Evolutionary conservation across 2,888 invertebrate species (phyloP).

Genomic region (Noctua janthe): DNA sequence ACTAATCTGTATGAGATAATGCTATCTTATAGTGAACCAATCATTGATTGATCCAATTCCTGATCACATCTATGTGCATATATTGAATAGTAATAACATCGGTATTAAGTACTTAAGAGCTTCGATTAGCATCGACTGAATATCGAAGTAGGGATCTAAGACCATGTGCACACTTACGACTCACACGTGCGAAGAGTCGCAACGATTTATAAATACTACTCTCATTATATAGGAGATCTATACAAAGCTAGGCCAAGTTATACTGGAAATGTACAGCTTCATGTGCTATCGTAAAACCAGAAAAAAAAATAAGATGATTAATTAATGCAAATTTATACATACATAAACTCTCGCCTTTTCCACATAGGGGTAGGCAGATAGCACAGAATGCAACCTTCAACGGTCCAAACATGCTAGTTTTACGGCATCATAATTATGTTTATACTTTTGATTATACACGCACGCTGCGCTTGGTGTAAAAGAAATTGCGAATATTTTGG

Average conservation of each 20-base stretch:
- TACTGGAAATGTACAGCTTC: too few species aligned
- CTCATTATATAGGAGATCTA: too few species aligned
- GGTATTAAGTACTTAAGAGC: constrained; percentile 37
- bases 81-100: constrained; percentile 47
- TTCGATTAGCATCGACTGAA: constrained; percentile 48
- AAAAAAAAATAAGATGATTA: not conserved
- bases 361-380: not conserved
- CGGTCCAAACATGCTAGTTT: not conserved
- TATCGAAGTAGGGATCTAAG: constrained; percentile 41
- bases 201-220: not conserved
- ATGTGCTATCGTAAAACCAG: too few species aligned
- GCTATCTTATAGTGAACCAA: constrained; percentile 41
- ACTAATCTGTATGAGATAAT: constrained; percentile 30
- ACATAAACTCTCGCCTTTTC: not conserved
- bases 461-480: not conserved
- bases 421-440: not conserved
- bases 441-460: not conserved
- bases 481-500: not conserved
- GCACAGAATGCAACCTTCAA: not conserved
- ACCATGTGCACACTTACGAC: constrained; percentile 3
- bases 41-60: constrained; percentile 50
- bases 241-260: too few species aligned
- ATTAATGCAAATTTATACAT: not conserved
- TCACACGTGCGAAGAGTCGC: not conserved
- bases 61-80: constrained; percentile 31